Base-by-base conservation (phyloP, 2,113 vertebrate species). In the Pituophis catenifer region DNA sequence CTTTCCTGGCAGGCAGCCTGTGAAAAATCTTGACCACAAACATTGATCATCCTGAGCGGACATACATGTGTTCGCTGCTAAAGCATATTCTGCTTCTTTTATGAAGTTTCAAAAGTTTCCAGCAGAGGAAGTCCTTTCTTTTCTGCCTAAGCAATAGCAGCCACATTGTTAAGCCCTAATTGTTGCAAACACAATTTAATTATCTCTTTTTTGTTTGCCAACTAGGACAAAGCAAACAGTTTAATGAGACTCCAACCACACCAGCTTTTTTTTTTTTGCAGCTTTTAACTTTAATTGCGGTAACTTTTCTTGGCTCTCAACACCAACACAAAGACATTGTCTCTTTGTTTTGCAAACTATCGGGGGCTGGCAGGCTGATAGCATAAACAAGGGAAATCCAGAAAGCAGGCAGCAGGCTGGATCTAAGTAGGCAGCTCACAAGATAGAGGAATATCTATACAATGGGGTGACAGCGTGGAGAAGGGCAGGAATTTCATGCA, bases 281-380 rank as follows among this genome's bases (percentile, higher is more conserved):
- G 81, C 87, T 91, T 33, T 86, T 94, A 94, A 91, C 70, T 89
- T 94, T 89, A 94, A 94, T 90, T 89, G 88, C n/a, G 21, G 44
- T 59, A 94, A 91, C 88, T 91, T 91, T 91, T 94, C 57, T 89
- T 75, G 70, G 92, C 88, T 92, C 92, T 55, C 59, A 48, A 29
- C 87, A 44, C 8, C 8, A 11, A 75, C 38, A 17, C 13, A 55
- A 33, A 89, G 59, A 17, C 19, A 38, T 33, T 13, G 50, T 33
- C 50, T 54, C 50, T 62, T 92, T 38, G 59, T 55, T 75, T 38
- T 70, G 26, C 87, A 89, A 75, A 92, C 86, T 75, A 50, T 7
- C 86, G 26, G 58, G 58, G n/a, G 33, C 50, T 89, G 58, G 29
- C 50, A 89, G n/a, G 50, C 86, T 54, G 52, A 17, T 24, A 70